Base-by-base conservation (phyloP, 1,140 invertebrate genomes). In the Vanessa tameamea region DNA sequence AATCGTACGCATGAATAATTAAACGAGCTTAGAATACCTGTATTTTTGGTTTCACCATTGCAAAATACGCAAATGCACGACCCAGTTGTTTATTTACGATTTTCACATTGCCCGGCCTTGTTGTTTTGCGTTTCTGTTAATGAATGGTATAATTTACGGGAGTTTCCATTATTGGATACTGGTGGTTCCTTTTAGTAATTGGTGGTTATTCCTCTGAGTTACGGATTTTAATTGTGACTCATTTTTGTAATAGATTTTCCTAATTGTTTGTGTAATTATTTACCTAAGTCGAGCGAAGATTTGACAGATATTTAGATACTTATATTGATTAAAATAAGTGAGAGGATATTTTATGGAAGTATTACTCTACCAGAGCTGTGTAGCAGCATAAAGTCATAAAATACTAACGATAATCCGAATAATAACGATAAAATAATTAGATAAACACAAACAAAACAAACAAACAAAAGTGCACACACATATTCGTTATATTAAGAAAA, bases 61-160 rank as follows among this genome's bases (percentile, higher is more conserved):
- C 14, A 64, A 16, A 47, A 48, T 64, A 69, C 20, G 47, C 53
- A 47, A 69, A 69, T 69, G 67, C 55, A 69, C 67, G 67, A 69
- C 53, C 55, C 26, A 69, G 55, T 53, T 68, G 66, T 61, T 69
- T 69, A 55, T 69, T 69, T 55, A 69, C 55, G 67, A 61, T 69
- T 69, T 61, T 69, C 67, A n/a, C 55, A 69, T 69, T 47, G 48
- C 14, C 43, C 67, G 67, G 16, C 16, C 37, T 16, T 16, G 53
- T 61, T 69, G 55, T 57, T 57, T 69, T 16, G 53, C 67, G 48
- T 69, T 31, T 59, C 67, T n/a, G 43, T 61, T 69, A 61, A 69
- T 69, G 67, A 69, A 69, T 59, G 15, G 43, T 55, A 61, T 43
- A 43, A 43, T 69, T 69, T 59, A 61, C 67, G 55, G 43, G 26